Evolutionary conservation across 64 coral and sea anemone species (phyloP).

Genomic region (Actinia equina): DNA sequence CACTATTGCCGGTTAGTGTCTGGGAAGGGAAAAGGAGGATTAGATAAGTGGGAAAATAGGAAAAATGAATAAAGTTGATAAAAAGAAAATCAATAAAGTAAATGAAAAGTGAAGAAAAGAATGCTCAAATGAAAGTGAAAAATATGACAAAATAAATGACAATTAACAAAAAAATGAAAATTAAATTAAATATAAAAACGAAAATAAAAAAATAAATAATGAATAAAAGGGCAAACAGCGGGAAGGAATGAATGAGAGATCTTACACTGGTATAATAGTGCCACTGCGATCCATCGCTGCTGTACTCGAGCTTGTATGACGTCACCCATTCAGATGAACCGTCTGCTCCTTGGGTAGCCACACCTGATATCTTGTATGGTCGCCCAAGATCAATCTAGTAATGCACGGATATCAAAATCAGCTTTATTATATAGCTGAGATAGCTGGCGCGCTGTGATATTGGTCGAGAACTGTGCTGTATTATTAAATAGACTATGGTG

Average conservation of each 20-base stretch:
- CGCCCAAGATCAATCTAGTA: constrained; percentile 69
- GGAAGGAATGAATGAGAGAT: background rate
- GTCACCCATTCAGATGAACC: constrained; percentile 78
- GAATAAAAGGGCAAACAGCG: background rate
- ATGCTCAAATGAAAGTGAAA: background rate
- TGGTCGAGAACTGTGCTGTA: too few species aligned
- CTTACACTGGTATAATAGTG: constrained; percentile 50
- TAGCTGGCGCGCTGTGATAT: too few species aligned
- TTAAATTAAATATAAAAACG: too few species aligned
- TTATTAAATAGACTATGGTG: too few species aligned
- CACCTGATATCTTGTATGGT: constrained; percentile 66
- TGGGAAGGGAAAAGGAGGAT: background rate
- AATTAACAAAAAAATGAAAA: background rate
- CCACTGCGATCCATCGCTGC: constrained; percentile 55
- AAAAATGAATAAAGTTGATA: background rate
- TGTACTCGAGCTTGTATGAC: constrained; percentile 88
- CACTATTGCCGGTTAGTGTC: constrained; percentile 64
- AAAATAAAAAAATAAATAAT: background rate
- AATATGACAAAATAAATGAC: background rate
- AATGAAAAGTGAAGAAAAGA: background rate
- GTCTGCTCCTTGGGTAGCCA: constrained; percentile 86
- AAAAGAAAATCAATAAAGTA: too few species aligned
- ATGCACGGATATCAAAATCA: too few species aligned
- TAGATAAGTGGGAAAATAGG: background rate
- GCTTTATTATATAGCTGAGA: too few species aligned